Evolutionary conservation across 2,888 invertebrate genomes (phyloP), one percentile per base, ranked within the genome.

Genomic region (Drosophila leonis): DNA sequence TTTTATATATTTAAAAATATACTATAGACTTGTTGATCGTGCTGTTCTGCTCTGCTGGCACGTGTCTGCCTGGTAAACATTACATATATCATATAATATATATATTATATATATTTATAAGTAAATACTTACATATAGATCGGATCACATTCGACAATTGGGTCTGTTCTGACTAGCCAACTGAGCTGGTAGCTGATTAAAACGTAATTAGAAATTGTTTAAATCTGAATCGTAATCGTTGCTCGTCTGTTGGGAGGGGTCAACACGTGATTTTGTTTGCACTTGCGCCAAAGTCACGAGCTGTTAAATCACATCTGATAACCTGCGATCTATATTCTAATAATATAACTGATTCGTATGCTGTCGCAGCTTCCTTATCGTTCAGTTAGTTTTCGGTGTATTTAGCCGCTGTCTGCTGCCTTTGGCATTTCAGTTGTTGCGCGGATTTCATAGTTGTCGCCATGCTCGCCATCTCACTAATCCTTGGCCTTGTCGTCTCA

Each of bases 201-300:
- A 51, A 10, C 31, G 15, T 42, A 56, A 56, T 56, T 35, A 2
- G 37, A 20, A 56, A 15, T 29, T 37, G 8, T 27, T 37, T 51
- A 37, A 35, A 42, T 52, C 27, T n/a, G 31, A 42, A 37, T 37
- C 75, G 44, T 13, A 44, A 24, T 62, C 29, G 29, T 15, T 44
- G 46, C 41, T 44, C 39, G 49, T 13, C 39, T 29, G 12, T 13
- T n/a, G 27, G 37, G 24, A 10, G 51, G 54, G 44, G 20, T 29
- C 56, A 75, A 85, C 83, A 83, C 86, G 83, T 83, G 83, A 85
- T 85, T 54, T 39, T 80, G 69, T 75, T 75, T 77, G 77, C 74
- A 67, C 63, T 65, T 66, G 64, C 49, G 63, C 42, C 46, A 72
- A 72, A 75, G 46, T 62, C 78, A 56, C 80, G 51, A 54, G 68